These are phyloP conservation scores for Calidris pugnax DNA, from an alignment of 2,113 vertebrate species.

Conservation along the genomic window DNA sequence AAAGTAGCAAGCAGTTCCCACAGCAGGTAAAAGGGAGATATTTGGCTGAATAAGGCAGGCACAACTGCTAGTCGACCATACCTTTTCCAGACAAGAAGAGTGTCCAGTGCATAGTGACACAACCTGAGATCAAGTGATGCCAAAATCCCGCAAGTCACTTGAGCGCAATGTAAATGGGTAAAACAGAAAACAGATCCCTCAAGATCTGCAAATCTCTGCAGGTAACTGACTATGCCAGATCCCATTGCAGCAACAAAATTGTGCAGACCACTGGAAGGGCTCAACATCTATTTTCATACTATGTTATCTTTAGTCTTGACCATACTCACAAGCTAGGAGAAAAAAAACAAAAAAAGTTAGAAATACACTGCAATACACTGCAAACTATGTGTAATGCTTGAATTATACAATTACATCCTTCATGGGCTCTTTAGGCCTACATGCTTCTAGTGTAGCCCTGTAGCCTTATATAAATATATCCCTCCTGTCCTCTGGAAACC, in stretches of 20 bases:
- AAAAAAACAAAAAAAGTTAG: neutral
- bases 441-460: neutral
- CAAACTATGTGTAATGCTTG: neutral
- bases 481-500: conserved; percentile 30
- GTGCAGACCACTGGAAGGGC: neutral
- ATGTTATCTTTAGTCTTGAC: neutral
- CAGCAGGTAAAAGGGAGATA: neutral
- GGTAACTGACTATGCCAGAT: neutral
- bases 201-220: neutral
- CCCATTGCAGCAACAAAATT: neutral
- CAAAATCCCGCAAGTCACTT: neutral
- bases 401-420: conserved; percentile 18
- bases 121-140: neutral
- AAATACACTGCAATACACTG: neutral
- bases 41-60: neutral
- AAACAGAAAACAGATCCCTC: neutral
- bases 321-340: neutral
- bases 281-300: neutral
- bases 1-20: neutral
- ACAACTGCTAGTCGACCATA: neutral
- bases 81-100: neutral
- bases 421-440: neutral
- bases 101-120: neutral
- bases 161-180: neutral
- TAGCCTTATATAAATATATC: conserved; percentile 32